These are phyloP conservation scores for Helicoverpa zea DNA, from an alignment of 1,140 invertebrate species.

Conservation along the genomic window DNA sequence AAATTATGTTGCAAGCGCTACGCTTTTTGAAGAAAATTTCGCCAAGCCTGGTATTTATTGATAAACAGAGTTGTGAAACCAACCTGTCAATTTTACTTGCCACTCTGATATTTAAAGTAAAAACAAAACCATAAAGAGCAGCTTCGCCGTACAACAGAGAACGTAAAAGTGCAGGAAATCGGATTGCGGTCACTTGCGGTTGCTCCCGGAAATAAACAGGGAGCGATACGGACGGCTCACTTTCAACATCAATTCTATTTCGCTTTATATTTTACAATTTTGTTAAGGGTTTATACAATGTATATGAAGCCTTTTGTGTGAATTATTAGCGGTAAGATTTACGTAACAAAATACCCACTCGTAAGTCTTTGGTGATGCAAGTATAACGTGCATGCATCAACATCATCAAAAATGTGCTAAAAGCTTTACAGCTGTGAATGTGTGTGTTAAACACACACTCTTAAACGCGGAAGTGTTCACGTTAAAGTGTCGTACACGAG, in stretches of 20 bases:
- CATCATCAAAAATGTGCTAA: too few relatives aligned
- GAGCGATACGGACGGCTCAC: neutral
- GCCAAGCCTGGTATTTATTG: too few relatives aligned
- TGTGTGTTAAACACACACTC: neutral
- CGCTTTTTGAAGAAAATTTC: too few relatives aligned
- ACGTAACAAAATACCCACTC: too few relatives aligned
- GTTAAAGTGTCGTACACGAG: constrained; percentile 4
- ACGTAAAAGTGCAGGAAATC: constrained; percentile 45
- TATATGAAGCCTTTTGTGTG: too few relatives aligned
- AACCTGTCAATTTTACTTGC: too few relatives aligned
- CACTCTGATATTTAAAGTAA: neutral
- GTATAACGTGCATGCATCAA: too few relatives aligned
- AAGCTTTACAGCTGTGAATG: too few relatives aligned
- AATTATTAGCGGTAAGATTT: too few relatives aligned
- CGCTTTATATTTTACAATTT: constrained; percentile 8
- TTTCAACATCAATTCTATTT: neutral
- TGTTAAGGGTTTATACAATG: neutral
- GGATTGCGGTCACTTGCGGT: constrained; percentile 37
- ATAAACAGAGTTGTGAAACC: too few relatives aligned
- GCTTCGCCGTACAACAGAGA: neutral
- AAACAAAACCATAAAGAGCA: constrained; percentile 6
- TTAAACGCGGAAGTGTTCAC: neutral
- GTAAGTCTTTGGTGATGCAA: too few relatives aligned
- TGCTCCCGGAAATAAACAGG: constrained; percentile 15
- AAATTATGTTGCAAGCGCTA: too few relatives aligned